phyloP scores from a whole-genome alignment of 1,140 invertebrate species.

The Carposina sasakii region DNA sequence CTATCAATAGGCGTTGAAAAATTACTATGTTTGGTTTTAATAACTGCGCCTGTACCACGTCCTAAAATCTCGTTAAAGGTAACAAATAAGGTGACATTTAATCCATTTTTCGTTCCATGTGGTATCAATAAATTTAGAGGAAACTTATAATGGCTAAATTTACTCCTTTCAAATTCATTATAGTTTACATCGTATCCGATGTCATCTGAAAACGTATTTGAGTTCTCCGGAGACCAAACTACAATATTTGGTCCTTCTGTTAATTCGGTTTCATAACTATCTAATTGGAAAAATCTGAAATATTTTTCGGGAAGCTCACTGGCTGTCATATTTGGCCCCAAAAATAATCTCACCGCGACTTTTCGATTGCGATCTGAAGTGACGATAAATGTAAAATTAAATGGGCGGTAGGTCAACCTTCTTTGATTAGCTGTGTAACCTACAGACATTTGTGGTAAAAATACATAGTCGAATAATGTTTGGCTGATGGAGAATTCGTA shows the following conservation, averaged over 20 bases:
- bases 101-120: constrained; percentile 42
- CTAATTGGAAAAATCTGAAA: constrained; percentile 47
- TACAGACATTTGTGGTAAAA: constrained; percentile 12
- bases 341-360: constrained; percentile 70
- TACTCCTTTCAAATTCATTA: too few species aligned
- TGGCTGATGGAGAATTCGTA: constrained; percentile 46
- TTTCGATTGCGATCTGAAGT: constrained; percentile 59
- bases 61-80: too few species aligned
- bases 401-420: constrained; percentile 74
- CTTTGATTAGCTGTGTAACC: constrained; percentile 47
- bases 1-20: too few species aligned
- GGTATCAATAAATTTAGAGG: constrained; percentile 53
- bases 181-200: constrained; percentile 45
- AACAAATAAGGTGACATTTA: constrained; percentile 51
- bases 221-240: constrained; percentile 38
- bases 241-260: constrained; percentile 41
- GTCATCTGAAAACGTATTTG: constrained; percentile 38
- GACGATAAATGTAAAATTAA: constrained; percentile 70
- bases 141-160: constrained; percentile 50
- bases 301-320: constrained; percentile 41
- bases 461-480: constrained; percentile 18
- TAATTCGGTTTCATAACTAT: constrained; percentile 35
- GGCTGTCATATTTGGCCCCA: constrained; percentile 72
- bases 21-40: too few species aligned
- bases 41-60: too few species aligned